Conservation (phyloP, 2,797 vertebrate genomes). For the Cirrhinus mrigala region DNA sequence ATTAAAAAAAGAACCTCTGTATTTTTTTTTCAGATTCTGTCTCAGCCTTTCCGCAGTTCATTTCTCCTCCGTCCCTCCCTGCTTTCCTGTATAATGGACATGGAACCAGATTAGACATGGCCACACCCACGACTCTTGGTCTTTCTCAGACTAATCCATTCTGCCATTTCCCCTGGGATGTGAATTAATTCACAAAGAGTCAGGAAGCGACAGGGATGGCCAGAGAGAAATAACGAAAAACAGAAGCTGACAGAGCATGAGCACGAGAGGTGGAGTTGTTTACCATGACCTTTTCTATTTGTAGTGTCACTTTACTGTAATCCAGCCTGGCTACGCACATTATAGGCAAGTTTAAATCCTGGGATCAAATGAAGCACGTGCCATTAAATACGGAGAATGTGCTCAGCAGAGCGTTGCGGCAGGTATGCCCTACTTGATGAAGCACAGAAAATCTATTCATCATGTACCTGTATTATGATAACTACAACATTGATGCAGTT, state of each 20-base stretch:
- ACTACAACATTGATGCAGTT: not conserved
- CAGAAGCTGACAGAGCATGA: not conserved
- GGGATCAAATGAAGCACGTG: slow-evolving; percentile 47
- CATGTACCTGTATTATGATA: not conserved
- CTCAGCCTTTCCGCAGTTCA: slow-evolving; percentile 36
- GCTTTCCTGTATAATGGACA: slow-evolving; percentile 52
- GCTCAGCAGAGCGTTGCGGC: not conserved
- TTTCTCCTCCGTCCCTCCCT: slow-evolving; percentile 15
- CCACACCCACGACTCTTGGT: slow-evolving; percentile 67
- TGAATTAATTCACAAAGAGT: slow-evolving; percentile 47
- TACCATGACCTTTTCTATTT: slow-evolving; percentile 47
- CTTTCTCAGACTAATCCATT: slow-evolving; percentile 72
- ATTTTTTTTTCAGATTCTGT: not conserved
- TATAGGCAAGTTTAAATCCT: slow-evolving; percentile 48
- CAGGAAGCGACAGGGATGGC: slow-evolving; percentile 5
- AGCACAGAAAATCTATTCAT: not conserved
- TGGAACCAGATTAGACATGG: slow-evolving; percentile 67
- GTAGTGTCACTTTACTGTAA: slow-evolving; percentile 53
- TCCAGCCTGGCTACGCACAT: slow-evolving; percentile 29
- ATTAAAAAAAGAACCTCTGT: slow-evolving; percentile 54
- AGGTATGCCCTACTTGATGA: not conserved
- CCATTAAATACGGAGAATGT: slow-evolving; percentile 8
- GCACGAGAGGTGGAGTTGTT: not conserved
- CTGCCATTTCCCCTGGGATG: slow-evolving; percentile 64
- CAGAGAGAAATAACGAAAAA: not conserved